A percentile compares a stretch with the other conserved stretches of the same genome.
Evolutionary conservation across 2,888 invertebrate species (phyloP).

Genomic region (Stenotaenia linearis): DNA sequence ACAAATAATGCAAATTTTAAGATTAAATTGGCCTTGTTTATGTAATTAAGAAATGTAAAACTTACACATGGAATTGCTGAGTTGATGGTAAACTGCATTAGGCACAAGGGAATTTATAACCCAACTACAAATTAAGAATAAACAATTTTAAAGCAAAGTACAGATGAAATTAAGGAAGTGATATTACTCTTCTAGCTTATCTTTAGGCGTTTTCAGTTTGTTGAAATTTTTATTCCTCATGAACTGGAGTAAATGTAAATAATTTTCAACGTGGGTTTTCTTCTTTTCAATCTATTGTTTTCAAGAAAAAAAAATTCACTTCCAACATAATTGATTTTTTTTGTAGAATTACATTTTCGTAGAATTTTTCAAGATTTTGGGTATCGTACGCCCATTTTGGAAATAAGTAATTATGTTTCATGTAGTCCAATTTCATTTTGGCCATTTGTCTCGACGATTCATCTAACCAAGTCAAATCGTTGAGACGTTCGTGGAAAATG

Average conservation of each 20-base stretch:
- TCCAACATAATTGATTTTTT: no score
- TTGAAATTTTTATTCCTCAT: no score
- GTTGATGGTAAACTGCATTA: neutral
- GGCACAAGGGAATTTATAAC: neutral
- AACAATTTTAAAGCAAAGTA: no score
- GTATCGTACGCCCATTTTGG: constrained; percentile 61
- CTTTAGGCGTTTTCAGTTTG: no score
- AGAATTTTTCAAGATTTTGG: constrained; percentile 64
- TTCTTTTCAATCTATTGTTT: no score
- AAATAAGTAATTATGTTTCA: neutral
- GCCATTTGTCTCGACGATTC: constrained; percentile 75
- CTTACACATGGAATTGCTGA: neutral
- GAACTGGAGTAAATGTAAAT: no score
- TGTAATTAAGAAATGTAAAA: neutral
- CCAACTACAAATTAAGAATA: no score
- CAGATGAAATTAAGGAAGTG: no score
- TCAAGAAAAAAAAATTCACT: no score
- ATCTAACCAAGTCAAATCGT: constrained; percentile 91
- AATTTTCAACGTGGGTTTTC: no score
- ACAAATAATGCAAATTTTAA: constrained; percentile 34
- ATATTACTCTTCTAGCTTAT: no score
- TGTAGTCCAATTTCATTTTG: constrained; percentile 59
- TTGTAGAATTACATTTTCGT: neutral
- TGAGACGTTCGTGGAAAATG: constrained; percentile 82
- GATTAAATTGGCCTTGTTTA: neutral